These are phyloP conservation scores for Lingula anatina DNA, from an alignment of 2,888 invertebrate genomes.

Conservation along the genomic window DNA sequence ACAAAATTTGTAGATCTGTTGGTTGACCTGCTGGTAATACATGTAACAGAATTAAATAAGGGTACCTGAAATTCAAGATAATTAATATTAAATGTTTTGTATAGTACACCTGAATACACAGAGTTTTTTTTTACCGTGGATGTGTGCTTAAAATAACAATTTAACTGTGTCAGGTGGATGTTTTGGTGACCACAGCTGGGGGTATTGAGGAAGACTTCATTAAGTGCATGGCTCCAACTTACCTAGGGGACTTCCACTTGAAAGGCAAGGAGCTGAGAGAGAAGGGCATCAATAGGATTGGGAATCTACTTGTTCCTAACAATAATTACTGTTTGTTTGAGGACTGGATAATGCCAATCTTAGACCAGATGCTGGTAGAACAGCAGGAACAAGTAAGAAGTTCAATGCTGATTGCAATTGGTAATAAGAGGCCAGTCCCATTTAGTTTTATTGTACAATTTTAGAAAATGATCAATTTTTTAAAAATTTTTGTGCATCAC, in stretches of 20 bases:
- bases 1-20: too few relatives aligned
- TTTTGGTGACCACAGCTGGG: slow-evolving; percentile 94
- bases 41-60: too few relatives aligned
- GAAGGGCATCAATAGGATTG: slow-evolving; percentile 83
- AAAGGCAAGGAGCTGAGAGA: slow-evolving; percentile 71
- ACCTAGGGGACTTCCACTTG: slow-evolving; percentile 82
- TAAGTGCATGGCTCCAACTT: slow-evolving; percentile 94
- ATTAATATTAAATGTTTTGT: too few relatives aligned
- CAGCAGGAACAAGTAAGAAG: slow-evolving; percentile 63
- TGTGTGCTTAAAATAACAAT: too few relatives aligned
- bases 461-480: too few relatives aligned
- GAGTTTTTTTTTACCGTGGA: too few relatives aligned
- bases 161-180: slow-evolving; percentile 83
- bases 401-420: slow-evolving; percentile 19
- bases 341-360: slow-evolving; percentile 90
- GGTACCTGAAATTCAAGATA: too few relatives aligned
- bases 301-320: slow-evolving; percentile 95
- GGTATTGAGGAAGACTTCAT: slow-evolving; percentile 99
- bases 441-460: too few relatives aligned
- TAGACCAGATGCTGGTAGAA: slow-evolving; percentile 84
- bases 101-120: too few relatives aligned
- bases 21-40: too few relatives aligned
- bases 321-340: slow-evolving; percentile 97
- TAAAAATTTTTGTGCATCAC: background rate
- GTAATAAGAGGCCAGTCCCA: too few relatives aligned